Evolutionary conservation across 2,888 invertebrate genomes (phyloP).

Genomic region (Drosophila lacicola): DNA sequence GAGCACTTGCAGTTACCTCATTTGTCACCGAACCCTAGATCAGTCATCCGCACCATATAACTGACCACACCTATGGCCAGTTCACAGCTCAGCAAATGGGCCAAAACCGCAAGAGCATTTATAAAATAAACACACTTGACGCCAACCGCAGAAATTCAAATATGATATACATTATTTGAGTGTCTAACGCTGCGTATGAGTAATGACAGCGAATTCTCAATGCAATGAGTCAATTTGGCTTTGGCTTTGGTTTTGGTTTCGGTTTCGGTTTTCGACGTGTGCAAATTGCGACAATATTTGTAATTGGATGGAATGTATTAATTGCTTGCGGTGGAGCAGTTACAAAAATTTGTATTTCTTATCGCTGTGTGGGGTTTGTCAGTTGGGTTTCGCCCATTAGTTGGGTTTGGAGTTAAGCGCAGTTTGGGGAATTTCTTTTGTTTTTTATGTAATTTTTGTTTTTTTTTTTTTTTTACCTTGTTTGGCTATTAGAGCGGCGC

Average conservation of each 20-base stretch:
- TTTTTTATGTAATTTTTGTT: not conserved
- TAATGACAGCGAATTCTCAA: conserved; percentile 48
- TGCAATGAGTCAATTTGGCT: conserved; percentile 46
- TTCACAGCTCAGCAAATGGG: not conserved
- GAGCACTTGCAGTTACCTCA: conserved; percentile 33
- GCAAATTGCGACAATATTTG: conserved; percentile 41
- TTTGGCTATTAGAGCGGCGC: conserved; percentile 82
- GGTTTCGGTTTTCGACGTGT: conserved; percentile 8
- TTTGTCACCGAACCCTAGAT: conserved; percentile 22
- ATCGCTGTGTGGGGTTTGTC: conserved; percentile 17
- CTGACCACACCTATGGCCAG: conserved; percentile 51
- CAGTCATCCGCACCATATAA: conserved; percentile 26
- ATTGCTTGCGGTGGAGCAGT: conserved; percentile 17
- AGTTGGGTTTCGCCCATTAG: not conserved
- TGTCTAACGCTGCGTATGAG: conserved; percentile 64
- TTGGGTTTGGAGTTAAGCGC: not conserved
- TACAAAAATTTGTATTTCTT: conserved; percentile 32
- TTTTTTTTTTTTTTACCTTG: conserved; percentile 73
- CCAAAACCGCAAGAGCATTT: conserved; percentile 46
- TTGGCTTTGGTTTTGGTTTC: conserved; percentile 12
- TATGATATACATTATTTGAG: conserved; percentile 30
- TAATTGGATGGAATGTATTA: conserved; percentile 26
- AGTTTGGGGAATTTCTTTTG: conserved; percentile 11
- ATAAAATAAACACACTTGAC: conserved; percentile 21
- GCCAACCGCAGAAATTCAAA: conserved; percentile 56